phyloP scores from a whole-genome alignment of 2,888 invertebrate genomes.

The Willowsia nigromaculata region DNA sequence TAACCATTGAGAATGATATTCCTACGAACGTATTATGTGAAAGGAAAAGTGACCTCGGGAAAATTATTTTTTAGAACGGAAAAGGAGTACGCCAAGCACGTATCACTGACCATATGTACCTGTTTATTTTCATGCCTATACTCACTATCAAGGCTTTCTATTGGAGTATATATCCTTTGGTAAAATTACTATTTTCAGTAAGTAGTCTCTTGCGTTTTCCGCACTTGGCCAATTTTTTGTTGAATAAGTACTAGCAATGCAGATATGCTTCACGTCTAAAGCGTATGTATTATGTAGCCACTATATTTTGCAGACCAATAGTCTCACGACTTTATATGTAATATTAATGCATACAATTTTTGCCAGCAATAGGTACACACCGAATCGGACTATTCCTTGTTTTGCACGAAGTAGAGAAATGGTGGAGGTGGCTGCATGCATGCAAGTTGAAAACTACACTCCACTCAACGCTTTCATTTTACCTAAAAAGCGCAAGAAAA shows the following conservation, averaged over 20 bases:
- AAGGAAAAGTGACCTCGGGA: background rate
- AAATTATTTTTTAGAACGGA: background rate
- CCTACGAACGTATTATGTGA: background rate
- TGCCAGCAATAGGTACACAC: no score
- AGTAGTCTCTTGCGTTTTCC: slow-evolving; percentile 7
- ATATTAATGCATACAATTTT: no score
- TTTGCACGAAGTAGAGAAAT: background rate
- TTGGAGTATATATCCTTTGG: no score
- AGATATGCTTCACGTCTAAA: background rate
- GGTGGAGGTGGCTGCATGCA: background rate
- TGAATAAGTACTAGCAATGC: background rate
- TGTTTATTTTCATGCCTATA: background rate
- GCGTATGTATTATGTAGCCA: background rate
- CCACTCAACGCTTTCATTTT: slow-evolving; percentile 43
- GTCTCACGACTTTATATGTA: background rate
- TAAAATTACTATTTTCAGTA: slow-evolving; percentile 7
- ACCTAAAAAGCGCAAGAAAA: slow-evolving; percentile 5
- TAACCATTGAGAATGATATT: background rate
- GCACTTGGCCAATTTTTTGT: background rate
- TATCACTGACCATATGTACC: slow-evolving; percentile 6
- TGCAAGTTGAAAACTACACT: slow-evolving; percentile 26
- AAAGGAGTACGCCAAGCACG: background rate
- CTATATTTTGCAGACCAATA: background rate
- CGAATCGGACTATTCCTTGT: background rate
- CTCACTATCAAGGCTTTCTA: background rate